Conservation (phyloP, 2,113 vertebrate species). For the Opisthocomus hoazin region DNA sequence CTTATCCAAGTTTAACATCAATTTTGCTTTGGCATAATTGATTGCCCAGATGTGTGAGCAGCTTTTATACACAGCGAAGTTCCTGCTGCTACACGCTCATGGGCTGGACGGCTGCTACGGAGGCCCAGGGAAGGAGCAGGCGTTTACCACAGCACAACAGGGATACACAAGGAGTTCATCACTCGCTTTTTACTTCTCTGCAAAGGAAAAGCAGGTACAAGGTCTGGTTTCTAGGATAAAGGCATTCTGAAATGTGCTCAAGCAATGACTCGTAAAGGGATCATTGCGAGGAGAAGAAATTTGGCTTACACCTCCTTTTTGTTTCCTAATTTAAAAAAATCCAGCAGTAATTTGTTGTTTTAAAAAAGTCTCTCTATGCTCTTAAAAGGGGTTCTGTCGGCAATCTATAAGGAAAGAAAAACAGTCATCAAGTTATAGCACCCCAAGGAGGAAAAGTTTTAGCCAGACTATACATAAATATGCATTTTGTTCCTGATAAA, state of each 20-base stretch:
- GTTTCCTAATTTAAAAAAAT: not conserved
- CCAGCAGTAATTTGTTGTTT: not conserved
- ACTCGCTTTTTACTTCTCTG: not conserved
- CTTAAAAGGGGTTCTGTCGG: not conserved
- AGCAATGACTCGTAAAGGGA: not conserved
- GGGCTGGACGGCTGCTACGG: not conserved
- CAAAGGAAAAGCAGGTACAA: not conserved
- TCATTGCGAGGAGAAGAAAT: not conserved
- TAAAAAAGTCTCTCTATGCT: not conserved
- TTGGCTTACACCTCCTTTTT: not conserved
- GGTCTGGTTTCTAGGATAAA: not conserved
- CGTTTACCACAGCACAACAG: not conserved
- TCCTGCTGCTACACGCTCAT: not conserved
- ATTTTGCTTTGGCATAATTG: slow-evolving; percentile 1
- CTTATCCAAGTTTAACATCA: not conserved
- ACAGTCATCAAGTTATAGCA: not conserved
- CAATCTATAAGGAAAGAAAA: not conserved
- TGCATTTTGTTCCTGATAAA: not conserved
- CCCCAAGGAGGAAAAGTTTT: not conserved
- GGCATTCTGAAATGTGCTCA: not conserved
- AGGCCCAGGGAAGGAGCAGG: not conserved
- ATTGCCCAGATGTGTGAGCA: slow-evolving; percentile 32
- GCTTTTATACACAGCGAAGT: not conserved
- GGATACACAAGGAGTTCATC: not conserved
- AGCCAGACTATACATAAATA: not conserved